Evolutionary conservation across 2,888 invertebrate genomes (phyloP).

Genomic region (Lochmaea capreae): DNA sequence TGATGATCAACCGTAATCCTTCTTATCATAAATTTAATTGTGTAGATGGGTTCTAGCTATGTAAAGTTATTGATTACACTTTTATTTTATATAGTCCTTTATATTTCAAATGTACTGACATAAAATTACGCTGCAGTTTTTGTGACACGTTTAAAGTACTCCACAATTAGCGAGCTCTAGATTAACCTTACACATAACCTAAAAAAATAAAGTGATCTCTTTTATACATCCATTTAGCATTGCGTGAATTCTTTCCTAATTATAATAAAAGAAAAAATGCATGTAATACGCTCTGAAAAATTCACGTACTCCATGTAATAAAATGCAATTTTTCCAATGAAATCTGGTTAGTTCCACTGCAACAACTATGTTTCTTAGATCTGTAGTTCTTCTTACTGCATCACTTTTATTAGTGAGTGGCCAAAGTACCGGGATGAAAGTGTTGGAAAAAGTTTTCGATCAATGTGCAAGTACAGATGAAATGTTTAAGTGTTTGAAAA

Average conservation of each 20-base stretch:
- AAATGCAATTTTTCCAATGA: constrained; percentile 29
- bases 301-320: constrained; percentile 39
- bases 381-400: constrained; percentile 16
- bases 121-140: neutral
- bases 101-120: neutral
- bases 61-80: too few relatives aligned
- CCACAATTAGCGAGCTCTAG: constrained; percentile 16
- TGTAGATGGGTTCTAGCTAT: too few relatives aligned
- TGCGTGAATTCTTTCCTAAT: constrained; percentile 31
- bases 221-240: constrained; percentile 20
- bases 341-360: constrained; percentile 19
- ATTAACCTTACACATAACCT: constrained; percentile 20
- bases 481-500: constrained; percentile 77
- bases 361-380: constrained; percentile 25
- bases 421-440: constrained; percentile 24
- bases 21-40: too few relatives aligned
- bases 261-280: constrained; percentile 21
- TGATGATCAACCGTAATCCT: too few relatives aligned
- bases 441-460: constrained; percentile 66
- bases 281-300: constrained; percentile 46
- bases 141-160: neutral
- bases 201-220: constrained; percentile 31
- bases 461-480: constrained; percentile 75
- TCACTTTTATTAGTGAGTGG: constrained; percentile 15
- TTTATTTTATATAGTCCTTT: neutral